Conservation (phyloP, 1,140 invertebrate genomes). For the Agraylea sexmaculata region DNA sequence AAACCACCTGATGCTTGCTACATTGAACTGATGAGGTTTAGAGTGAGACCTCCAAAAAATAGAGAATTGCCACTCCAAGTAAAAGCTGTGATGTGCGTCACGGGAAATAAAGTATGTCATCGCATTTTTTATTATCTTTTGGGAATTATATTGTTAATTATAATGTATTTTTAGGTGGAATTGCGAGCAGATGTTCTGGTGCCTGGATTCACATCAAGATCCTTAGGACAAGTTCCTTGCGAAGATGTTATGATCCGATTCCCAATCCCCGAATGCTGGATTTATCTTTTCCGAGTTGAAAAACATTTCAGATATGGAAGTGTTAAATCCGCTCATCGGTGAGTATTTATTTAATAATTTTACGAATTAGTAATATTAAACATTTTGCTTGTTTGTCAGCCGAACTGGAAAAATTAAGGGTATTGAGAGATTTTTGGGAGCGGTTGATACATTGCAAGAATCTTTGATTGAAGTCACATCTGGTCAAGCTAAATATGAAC, state of each 20-base stretch:
- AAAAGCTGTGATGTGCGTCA: constrained; percentile 74
- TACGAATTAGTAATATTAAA: background rate
- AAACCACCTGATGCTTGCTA: constrained; percentile 98
- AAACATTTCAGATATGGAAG: constrained; percentile 99
- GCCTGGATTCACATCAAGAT: constrained; percentile 90
- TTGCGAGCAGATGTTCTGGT: constrained; percentile 88
- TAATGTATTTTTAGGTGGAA: constrained; percentile 56
- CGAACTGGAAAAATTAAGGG: constrained; percentile 89
- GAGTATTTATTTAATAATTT: constrained; percentile 4
- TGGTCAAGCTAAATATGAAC: constrained; percentile 98
- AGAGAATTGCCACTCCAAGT: constrained; percentile 93
- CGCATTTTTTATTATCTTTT: background rate
- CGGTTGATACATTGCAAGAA: constrained; percentile 81
- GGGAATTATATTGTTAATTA: background rate
- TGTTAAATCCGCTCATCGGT: constrained; percentile 87
- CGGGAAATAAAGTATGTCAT: constrained; percentile 60
- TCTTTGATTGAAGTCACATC: constrained; percentile 95
- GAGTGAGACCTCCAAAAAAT: constrained; percentile 90
- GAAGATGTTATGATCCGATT: constrained; percentile 95
- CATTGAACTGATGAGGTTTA: constrained; percentile 93
- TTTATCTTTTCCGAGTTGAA: constrained; percentile 96
- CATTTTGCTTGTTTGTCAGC: constrained; percentile 20
- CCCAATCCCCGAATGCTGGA: constrained; percentile 98
- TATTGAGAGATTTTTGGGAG: constrained; percentile 85
- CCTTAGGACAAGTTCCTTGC: constrained; percentile 90